Base-by-base conservation (phyloP, 1,140 invertebrate species). In the Triops longicaudatus region DNA sequence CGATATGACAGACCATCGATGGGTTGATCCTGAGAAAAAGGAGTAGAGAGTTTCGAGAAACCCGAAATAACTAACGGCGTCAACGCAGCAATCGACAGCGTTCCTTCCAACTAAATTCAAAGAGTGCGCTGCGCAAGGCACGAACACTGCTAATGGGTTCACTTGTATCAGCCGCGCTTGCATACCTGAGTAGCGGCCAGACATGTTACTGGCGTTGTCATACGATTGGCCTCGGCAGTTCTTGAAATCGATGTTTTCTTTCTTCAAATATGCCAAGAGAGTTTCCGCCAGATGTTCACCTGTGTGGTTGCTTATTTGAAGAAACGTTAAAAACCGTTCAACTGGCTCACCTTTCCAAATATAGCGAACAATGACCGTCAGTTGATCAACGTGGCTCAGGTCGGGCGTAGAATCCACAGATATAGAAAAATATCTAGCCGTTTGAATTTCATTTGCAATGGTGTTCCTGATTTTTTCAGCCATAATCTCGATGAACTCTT, bases 361-460 rank as follows among this genome's bases (percentile, higher is more conserved):
- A 73, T 77, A 80, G 22, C 80, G 73, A 14, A 81, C 72, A 10
- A 78, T 72, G 44, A 78, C 28, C 41, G 81, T 81, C 26, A 85
- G 79, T 79, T 85, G 82, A 79, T 85, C 83, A 0, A 82, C 81
- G 79, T 85, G 80, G 14, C 79, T 77, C 44, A 83, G 79, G 80
- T 85, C 82, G 43, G 82, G 81, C 26, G 82, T 84, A 9, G 82
- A 84, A 81, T 85, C 83, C 14, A 85, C 79, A 72, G 82, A 82
- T 72, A 84, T 80, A 71, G 81, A 81, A 80, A 81, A 86, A 80
- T 85, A 85, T 79, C 82, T 82, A 28, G 81, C 79, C 75, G 75
- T 42, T 78, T 80, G 83, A 37, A 83, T 72, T 80, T 85, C 80
- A 43, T 81, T 73, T 50, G 81, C 76, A 74, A 83, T 84, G 50